Evolutionary conservation across 2,113 vertebrate species (phyloP).

Genomic region (Puntigrus tetrazona): DNA sequence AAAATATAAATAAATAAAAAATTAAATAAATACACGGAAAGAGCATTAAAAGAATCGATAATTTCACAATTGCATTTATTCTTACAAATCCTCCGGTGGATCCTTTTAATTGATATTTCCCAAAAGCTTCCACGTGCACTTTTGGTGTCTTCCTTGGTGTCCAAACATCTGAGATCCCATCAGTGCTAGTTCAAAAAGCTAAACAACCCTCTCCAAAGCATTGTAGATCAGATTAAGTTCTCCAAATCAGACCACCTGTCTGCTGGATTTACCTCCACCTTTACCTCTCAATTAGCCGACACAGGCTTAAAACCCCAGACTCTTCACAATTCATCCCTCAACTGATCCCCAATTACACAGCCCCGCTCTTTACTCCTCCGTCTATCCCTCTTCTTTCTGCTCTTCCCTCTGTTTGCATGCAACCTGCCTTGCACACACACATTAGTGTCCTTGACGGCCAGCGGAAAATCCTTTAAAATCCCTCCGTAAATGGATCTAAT

Average conservation of each 20-base stretch:
- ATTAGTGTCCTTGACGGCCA: conserved; percentile 80
- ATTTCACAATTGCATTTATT: not conserved
- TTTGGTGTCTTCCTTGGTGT: not conserved
- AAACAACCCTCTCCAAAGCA: conserved; percentile 31
- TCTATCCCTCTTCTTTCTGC: conserved; percentile 35
- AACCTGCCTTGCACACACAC: conserved; percentile 47
- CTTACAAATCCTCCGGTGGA: not conserved
- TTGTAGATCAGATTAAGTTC: conserved; percentile 39
- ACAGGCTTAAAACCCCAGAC: conserved; percentile 47
- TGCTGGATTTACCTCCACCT: conserved; percentile 42
- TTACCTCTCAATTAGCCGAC: conserved; percentile 57
- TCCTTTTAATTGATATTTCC: not conserved
- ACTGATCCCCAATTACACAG: conserved; percentile 19
- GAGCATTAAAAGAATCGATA: no score
- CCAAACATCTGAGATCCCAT: conserved; percentile 6
- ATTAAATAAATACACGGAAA: no score
- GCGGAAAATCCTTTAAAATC: conserved; percentile 79
- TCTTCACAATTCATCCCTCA: conserved; percentile 46
- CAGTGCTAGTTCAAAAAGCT: not conserved
- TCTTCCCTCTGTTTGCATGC: conserved; percentile 46
- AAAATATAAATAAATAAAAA: no score
- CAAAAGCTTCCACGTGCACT: not conserved
- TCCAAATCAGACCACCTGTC: conserved; percentile 39
- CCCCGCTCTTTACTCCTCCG: not conserved
- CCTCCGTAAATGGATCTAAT: conserved; percentile 82